A percentile compares a stretch with the other conserved stretches of the same genome.
Conservation (phyloP, 2,888 invertebrate genomes). For the Catonia carolina region DNA sequence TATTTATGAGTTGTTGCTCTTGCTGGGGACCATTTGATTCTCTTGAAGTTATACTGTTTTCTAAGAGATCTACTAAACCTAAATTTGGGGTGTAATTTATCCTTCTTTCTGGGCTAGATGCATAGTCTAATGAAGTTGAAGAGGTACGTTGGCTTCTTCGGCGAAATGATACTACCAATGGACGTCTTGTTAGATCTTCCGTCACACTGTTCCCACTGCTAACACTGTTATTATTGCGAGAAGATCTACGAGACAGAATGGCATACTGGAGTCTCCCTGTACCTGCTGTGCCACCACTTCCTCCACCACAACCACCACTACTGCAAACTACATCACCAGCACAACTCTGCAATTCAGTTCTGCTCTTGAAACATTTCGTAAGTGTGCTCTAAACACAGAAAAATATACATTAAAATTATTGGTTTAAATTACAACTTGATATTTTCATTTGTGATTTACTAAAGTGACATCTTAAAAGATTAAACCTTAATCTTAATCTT, state of each 20-base stretch:
- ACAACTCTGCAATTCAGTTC: slow-evolving; percentile 21
- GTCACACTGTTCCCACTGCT: slow-evolving; percentile 25
- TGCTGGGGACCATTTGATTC: background rate
- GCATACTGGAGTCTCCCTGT: slow-evolving; percentile 30
- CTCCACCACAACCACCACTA: slow-evolving; percentile 25
- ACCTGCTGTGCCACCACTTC: slow-evolving; percentile 14
- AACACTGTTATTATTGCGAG: slow-evolving; percentile 28
- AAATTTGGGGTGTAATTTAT: background rate
- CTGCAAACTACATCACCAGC: slow-evolving; percentile 18
- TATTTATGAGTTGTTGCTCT: background rate
- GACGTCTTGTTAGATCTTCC: slow-evolving; percentile 29
- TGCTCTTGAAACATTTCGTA: slow-evolving; percentile 27
- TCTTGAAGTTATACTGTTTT: slow-evolving; percentile 1
- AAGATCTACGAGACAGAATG: slow-evolving; percentile 29
- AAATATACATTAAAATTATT: background rate
- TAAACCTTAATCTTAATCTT: no score
- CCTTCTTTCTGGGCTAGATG: slow-evolving; percentile 4
- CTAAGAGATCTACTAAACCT: background rate
- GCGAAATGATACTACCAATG: slow-evolving; percentile 32
- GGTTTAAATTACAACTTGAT: no score
- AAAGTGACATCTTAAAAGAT: no score
- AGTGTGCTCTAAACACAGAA: slow-evolving; percentile 29
- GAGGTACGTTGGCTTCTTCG: slow-evolving; percentile 24
- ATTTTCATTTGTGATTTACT: no score
- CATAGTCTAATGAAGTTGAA: slow-evolving; percentile 12